Percentiles rank a stretch among this genome's conserved stretches.
Evolutionary conservation across 2,888 invertebrate genomes (phyloP).

Genomic region (Slavum lentiscoides): DNA sequence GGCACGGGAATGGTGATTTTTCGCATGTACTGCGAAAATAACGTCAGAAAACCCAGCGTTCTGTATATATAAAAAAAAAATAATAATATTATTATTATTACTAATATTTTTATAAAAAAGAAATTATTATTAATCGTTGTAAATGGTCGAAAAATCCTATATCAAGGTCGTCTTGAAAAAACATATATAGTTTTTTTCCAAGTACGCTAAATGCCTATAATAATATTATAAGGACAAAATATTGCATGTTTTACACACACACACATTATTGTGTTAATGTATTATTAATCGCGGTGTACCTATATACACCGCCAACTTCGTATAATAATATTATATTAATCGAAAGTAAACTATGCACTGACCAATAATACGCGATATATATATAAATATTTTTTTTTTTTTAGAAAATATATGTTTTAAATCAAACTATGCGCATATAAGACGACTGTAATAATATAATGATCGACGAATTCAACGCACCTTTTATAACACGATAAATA

Average conservation of each 20-base stretch:
- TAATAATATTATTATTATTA: no score
- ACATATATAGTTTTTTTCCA: no score
- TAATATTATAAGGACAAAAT: not conserved
- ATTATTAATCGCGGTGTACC: not conserved
- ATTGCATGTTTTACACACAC: not conserved
- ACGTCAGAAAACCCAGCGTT: conserved; percentile 31
- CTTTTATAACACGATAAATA: not conserved
- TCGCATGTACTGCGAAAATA: conserved; percentile 41
- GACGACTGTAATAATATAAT: no score
- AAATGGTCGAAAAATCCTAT: not conserved
- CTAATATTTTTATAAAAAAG: no score
- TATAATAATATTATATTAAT: not conserved
- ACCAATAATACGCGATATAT: not conserved
- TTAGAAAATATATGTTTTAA: not conserved
- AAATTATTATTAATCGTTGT: not conserved
- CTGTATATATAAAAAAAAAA: not conserved
- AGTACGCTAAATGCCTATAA: not conserved
- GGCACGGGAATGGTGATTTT: conserved; percentile 25
- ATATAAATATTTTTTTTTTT: not conserved
- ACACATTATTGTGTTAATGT: not conserved
- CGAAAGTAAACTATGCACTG: not conserved
- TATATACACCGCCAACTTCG: not conserved
- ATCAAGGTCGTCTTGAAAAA: not conserved
- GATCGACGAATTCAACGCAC: not conserved
- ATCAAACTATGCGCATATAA: no score